phyloP scores from a whole-genome alignment of 2,113 vertebrate species.

The Glaucidium brasilianum region DNA sequence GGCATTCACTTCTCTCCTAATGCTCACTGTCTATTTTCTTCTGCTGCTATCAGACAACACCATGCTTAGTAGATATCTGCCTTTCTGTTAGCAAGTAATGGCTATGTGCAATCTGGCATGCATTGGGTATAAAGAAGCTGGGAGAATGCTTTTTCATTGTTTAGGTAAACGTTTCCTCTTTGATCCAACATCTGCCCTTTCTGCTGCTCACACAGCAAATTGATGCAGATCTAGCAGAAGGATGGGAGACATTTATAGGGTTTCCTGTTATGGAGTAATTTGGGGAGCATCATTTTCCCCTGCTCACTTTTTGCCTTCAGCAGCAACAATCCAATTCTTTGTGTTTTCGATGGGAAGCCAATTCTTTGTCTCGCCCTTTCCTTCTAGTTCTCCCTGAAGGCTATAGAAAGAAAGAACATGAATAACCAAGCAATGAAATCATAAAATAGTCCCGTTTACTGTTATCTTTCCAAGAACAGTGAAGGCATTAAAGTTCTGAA shows the following conservation, averaged over 20 bases:
- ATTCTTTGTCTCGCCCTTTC: conserved; percentile 5
- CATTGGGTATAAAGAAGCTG: not conserved
- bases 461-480: conserved; percentile 67
- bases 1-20: not conserved
- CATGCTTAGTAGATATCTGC: conserved; percentile 29
- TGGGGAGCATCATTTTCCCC: conserved; percentile 34
- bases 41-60: conserved; percentile 11
- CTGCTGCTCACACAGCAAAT: conserved; percentile 6
- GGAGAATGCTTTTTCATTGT: not conserved
- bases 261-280: conserved; percentile 43
- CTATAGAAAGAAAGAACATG: conserved; percentile 19
- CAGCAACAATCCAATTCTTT: conserved; percentile 44
- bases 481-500: conserved; percentile 61
- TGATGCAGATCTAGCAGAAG: conserved; percentile 8
- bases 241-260: not conserved
- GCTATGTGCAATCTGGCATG: not conserved
- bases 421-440: conserved; percentile 65
- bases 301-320: conserved; percentile 26
- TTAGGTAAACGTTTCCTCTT: conserved; percentile 36
- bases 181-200: conserved; percentile 43
- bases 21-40: not conserved
- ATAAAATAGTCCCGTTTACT: conserved; percentile 47
- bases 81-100: conserved; percentile 13
- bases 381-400: conserved; percentile 56
- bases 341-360: not conserved